Evolutionary conservation across 2,113 vertebrate species (phyloP).

Genomic region (Pristiophorus japonicus): DNA sequence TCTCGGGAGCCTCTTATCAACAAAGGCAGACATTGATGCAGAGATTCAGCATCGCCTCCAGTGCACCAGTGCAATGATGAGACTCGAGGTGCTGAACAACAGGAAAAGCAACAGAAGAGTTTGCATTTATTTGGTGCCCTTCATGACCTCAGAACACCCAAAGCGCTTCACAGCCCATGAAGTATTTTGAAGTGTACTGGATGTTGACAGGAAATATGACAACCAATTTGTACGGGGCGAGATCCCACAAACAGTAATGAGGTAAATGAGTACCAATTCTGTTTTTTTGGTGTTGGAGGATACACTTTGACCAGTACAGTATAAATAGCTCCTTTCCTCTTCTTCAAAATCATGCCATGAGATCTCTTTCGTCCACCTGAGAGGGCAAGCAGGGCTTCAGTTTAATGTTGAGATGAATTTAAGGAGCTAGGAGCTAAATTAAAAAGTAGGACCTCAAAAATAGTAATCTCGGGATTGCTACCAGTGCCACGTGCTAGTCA

Average conservation of each 20-base stretch:
- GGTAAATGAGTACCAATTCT: background rate
- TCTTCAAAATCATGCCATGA: background rate
- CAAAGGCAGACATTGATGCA: too few species aligned
- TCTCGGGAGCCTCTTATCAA: too few species aligned
- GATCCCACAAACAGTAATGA: background rate
- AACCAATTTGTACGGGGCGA: background rate
- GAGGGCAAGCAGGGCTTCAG: background rate
- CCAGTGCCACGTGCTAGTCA: too few species aligned
- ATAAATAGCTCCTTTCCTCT: background rate
- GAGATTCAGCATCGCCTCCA: too few species aligned
- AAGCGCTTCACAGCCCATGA: background rate
- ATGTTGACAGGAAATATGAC: background rate
- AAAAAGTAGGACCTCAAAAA: too few species aligned
- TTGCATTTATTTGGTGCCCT: background rate
- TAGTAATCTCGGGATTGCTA: too few species aligned
- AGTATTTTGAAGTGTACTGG: background rate
- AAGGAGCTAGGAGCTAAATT: too few species aligned
- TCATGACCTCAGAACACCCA: background rate
- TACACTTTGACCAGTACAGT: background rate
- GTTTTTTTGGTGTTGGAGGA: background rate
- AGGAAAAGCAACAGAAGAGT: background rate
- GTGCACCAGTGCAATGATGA: too few species aligned
- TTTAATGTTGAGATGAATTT: too few species aligned
- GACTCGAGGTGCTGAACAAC: too few species aligned
- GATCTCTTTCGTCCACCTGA: background rate